Base-by-base conservation (phyloP, 2,888 invertebrate genomes). In the Idaea aversata region DNA sequence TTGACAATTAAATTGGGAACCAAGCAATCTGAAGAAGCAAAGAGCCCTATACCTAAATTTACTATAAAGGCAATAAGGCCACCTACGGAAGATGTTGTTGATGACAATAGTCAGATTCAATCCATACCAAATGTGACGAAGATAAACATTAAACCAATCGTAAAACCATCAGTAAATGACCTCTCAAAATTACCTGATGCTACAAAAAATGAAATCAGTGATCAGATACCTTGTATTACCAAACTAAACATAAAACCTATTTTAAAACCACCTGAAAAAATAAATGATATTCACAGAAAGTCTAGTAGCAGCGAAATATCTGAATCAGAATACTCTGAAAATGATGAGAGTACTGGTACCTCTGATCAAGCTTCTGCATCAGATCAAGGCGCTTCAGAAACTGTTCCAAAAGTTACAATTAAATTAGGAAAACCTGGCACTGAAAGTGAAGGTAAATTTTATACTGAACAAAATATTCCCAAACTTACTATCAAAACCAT, bases 221-320 rank as follows among this genome's bases (percentile, higher is more conserved):
- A 88, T 74, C 80, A 87, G 81, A 76, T 89, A 79, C 83, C 90
- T 75, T 82, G 81, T 81, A 77, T 93, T 57, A 88, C 88, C 57
- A 93, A 93, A 83, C 76, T 93, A 70, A 92, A 91, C 70, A 93
- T 93, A 15, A 94, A 93, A 81, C 94, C 89, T 76, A 90, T 94
- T 74, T 83, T 77, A 57, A 91, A 86, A 77, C 89, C 88, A 69
- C 90, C 90, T 68, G 91, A 92, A 71, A 90, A 89, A 76, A 85
- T 91, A 47, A 88, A 91, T 84, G 91, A 91, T 70, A 76, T 85
- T 64, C 91, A 92, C 73, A 87, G 93, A 74, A 93, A 92, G 76
- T 93, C 91, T 34, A 91, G 91, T 73, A 93, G 90, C 75, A 93
- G 93, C 87, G 93, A 93, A 84, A 90, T 91, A 79, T 92, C 93